phyloP scores from a whole-genome alignment of 2,113 vertebrate genomes.

The Morphnarchus princeps region DNA sequence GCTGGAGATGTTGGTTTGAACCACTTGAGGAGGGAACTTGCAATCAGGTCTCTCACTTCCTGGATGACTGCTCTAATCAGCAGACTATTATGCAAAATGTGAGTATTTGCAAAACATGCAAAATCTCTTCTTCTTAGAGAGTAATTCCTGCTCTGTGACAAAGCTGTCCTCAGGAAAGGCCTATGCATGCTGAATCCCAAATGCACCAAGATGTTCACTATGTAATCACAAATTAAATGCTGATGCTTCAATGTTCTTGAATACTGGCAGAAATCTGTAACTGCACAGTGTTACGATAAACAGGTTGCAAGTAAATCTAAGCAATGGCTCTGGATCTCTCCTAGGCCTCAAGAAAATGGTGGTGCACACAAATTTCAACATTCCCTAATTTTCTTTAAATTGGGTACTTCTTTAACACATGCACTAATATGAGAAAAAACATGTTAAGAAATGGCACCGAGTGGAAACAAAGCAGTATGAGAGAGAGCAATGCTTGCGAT shows the following conservation, averaged over 20 bases:
- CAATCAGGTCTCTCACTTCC: not conserved
- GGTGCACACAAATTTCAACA: not conserved
- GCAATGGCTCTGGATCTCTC: not conserved
- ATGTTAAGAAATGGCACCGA: no score
- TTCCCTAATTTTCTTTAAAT: not conserved
- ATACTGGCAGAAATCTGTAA: not conserved
- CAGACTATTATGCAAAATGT: constrained; percentile 11
- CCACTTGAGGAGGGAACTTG: not conserved
- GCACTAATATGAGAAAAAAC: no score
- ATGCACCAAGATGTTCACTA: not conserved
- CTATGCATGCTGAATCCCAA: not conserved
- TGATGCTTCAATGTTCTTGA: not conserved
- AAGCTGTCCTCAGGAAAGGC: constrained; percentile 15
- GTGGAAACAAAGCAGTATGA: no score
- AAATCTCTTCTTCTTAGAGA: not conserved
- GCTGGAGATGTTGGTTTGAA: not conserved
- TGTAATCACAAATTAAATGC: not conserved
- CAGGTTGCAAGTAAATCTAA: not conserved
- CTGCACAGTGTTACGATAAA: not conserved
- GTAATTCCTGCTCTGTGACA: constrained; percentile 28
- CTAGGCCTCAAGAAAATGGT: not conserved
- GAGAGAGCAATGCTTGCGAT: no score
- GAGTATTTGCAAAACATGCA: constrained; percentile 49
- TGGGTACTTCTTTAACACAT: not conserved
- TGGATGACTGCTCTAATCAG: constrained; percentile 4